Evolutionary conservation across 2,113 vertebrate species (phyloP), one percentile per base, ranked within the genome.

Genomic region (Arothron firmamentum): DNA sequence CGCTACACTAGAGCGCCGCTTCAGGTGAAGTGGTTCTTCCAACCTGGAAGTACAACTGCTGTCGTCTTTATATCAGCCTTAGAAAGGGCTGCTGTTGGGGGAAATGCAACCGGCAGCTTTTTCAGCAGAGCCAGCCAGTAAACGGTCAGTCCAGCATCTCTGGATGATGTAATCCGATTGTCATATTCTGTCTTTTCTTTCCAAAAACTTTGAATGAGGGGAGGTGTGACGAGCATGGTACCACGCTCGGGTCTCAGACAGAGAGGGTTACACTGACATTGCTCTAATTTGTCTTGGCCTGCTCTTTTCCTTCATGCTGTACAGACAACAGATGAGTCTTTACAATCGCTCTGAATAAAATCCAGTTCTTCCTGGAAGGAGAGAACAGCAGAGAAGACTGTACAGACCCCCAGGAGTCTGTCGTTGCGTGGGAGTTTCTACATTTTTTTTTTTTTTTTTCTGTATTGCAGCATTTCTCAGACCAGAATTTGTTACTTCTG

Each of bases 201-300:
- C 77, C 80, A 71, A 70, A 77, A 56, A 58, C 69, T 78, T 85
- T 58, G 63, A 77, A 67, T 78, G 67, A 65, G 62, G 85, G 71
- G 63, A 60, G 73, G 46, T 1, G 67, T 41, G 67, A 25, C 38
- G 47, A 57, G 59, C 55, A 6, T 7, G 6, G 3, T 28, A 28
- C 2, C 25, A 28, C 6, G 25, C 25, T 28, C 25, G 31, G 62
- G 75, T 58, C 34, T 12, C 62, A 57, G 43, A 75, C 38, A 52
- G 54, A 71, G 43, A 52, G 54, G 66, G 74, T 63, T 70, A 3
- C 25, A 72, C 19, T 60, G 28, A 73, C 64, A 59, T 50, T 41
- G n/a, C 38, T 38, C 50, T 52, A 53, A 47, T 62, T 61, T 58
- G 63, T 64, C 59, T 62, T 60, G 41, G 12, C 56, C 56, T 54